Evolutionary conservation across 1,140 invertebrate species (phyloP), one percentile per base, ranked within the genome.

Genomic region (Drosophila orosa): DNA sequence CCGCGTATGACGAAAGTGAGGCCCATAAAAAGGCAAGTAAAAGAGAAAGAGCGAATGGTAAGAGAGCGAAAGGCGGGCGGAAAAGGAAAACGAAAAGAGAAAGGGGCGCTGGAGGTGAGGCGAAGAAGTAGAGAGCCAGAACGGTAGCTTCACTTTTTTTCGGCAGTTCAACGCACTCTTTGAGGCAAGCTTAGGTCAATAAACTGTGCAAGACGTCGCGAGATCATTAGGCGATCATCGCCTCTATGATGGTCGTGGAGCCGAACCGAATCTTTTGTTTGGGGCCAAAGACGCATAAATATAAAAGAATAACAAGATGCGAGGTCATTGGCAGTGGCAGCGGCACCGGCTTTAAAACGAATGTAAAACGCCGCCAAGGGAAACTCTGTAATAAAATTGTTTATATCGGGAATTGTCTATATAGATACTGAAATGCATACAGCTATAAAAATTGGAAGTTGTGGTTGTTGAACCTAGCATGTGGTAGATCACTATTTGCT

Each of bases 271-370:
- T 72, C 76, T 83, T 65, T 89, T 84, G 76, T 87, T 78, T 56
- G 48, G 35, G 39, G 65, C 50, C 50, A 35, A 54, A 67, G 61
- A 73, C 75, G 76, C 84, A 89, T 80, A 73, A 57, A 82, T 40
- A 31, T 17, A 24, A 77, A 77, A 67, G 58, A 60, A 45, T 61
- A 58, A 39, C 65, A 45, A 33, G 22, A 19, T 22, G 55, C 69
- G 79, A 74, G 83, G 76, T 87, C 83, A 87, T 77, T 86, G 81
- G 74, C 80, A 84, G 71, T 86, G 81, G 74, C 80, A 84, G 71
- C 60, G 56, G 39, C 74, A 81, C 55, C 62, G 40, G 63, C 66
- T 60, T 15, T 42, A 48, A n/a, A 54, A 19, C 44, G 33, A 69
- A 80, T 80, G 35, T 65, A 59, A 79, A 84, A 54, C 69, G 54